These are phyloP conservation scores for Megalops cyprinoides DNA, from an alignment of 2,797 vertebrate genomes.

Conservation along the genomic window DNA sequence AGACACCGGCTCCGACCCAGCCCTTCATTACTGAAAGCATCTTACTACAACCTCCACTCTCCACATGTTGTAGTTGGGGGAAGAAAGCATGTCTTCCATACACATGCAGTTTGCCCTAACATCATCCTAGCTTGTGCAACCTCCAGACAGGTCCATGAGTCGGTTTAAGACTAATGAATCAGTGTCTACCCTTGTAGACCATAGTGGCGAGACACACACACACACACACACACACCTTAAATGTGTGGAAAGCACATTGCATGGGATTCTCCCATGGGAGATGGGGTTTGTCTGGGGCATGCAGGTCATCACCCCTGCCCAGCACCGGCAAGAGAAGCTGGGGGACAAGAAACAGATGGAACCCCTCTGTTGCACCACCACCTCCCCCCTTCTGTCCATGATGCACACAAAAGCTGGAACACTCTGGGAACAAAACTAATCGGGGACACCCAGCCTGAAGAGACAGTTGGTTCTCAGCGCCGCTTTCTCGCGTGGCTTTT, in stretches of 20 bases:
- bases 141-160: too few species aligned
- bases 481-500: not conserved
- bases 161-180: too few species aligned
- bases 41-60: not conserved
- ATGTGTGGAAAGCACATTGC: not conserved
- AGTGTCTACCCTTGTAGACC: too few species aligned
- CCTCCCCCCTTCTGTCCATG: not conserved
- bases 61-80: not conserved
- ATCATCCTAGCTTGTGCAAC: too few species aligned
- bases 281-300: constrained; percentile 23
- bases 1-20: too few species aligned
- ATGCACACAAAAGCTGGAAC: constrained; percentile 32
- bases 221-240: too few species aligned
- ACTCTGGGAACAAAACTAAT: constrained; percentile 56
- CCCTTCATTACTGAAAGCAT: not conserved
- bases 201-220: too few species aligned
- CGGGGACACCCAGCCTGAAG: constrained; percentile 34
- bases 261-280: constrained; percentile 9
- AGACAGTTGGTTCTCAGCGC: constrained; percentile 14
- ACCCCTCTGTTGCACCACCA: constrained; percentile 41
- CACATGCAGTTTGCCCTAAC: too few species aligned
- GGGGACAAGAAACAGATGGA: constrained; percentile 35
- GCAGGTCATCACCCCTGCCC: constrained; percentile 22
- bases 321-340: not conserved
- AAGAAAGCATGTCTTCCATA: not conserved